phyloP scores from a whole-genome alignment of 2,888 invertebrate genomes.

The Hypomecis punctinalis region DNA sequence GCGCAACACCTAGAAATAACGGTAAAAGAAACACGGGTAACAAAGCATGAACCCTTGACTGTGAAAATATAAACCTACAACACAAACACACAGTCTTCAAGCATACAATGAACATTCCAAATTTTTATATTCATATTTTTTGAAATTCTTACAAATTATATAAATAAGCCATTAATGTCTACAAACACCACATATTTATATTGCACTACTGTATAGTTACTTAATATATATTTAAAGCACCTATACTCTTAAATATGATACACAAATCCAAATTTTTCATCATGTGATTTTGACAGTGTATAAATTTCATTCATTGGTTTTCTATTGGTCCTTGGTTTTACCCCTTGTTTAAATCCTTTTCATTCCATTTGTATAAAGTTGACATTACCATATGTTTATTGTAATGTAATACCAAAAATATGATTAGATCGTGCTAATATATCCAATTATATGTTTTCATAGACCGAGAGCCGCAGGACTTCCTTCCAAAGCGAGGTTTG shows the following conservation, averaged over 20 bases:
- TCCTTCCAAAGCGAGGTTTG: constrained; percentile 73
- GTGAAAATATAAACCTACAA: constrained; percentile 25
- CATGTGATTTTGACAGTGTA: no score
- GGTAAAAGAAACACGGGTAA: constrained; percentile 59
- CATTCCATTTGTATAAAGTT: constrained; percentile 18
- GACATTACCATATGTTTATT: constrained; percentile 7
- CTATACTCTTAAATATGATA: no score
- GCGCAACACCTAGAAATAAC: constrained; percentile 70
- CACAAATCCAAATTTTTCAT: no score
- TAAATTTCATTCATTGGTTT: not conserved
- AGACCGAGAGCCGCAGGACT: constrained; percentile 77
- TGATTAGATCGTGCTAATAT: constrained; percentile 52
- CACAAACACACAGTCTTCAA: constrained; percentile 6
- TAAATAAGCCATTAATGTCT: no score
- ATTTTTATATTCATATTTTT: not conserved
- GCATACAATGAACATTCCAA: not conserved
- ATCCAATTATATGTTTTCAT: constrained; percentile 48
- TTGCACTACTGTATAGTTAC: no score
- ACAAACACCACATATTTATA: no score
- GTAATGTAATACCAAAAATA: constrained; percentile 29
- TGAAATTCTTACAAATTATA: no score
- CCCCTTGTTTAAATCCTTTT: not conserved
- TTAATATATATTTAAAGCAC: no score
- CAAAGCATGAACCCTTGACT: constrained; percentile 35
- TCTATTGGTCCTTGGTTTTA: not conserved